Conservation (phyloP, 37 sponge, comb jelly and placozoan genomes). For the Axinella damicornis region DNA sequence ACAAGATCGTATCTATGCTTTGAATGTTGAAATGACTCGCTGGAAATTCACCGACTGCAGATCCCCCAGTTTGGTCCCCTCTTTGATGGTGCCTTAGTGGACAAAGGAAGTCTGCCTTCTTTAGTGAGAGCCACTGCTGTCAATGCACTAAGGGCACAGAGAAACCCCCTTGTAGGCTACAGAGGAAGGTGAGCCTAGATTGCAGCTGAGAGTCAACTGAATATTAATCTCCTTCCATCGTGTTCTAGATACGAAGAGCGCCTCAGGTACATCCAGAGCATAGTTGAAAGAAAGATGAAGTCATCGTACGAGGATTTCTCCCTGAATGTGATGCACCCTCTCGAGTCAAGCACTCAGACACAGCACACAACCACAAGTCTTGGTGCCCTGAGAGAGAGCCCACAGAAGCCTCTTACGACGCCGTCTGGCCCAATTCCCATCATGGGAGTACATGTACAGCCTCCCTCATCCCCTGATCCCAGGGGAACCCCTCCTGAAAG, state of each 20-base stretch:
- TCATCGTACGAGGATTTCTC: conserved; percentile 65
- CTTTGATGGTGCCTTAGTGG: conserved; percentile 94
- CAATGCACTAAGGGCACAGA: conserved; percentile 80
- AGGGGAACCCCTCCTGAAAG: background rate
- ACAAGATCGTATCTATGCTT: background rate
- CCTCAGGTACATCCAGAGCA: conserved; percentile 50
- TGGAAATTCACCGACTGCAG: conserved; percentile 29
- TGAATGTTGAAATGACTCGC: background rate
- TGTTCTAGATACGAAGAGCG: conserved; percentile 72
- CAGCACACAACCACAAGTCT: background rate
- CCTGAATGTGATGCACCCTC: conserved; percentile 74
- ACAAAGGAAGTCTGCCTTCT: conserved; percentile 60
- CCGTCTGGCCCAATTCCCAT: background rate
- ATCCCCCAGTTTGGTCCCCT: conserved; percentile 93
- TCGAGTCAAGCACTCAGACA: conserved; percentile 33
- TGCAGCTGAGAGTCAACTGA: too few species aligned
- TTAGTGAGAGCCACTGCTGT: conserved; percentile 96
- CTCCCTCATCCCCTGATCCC: background rate
- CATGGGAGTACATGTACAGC: background rate
- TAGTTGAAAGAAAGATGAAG: conserved; percentile 28
- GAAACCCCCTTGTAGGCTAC: conserved; percentile 53
- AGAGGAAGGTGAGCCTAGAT: conserved; percentile 58
- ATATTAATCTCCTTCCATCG: too few species aligned
- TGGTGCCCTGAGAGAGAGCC: background rate
- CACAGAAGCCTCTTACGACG: background rate